Percentiles rank a stretch among this genome's conserved stretches.
These are phyloP conservation scores for Dynastes tityus DNA, from an alignment of 2,888 invertebrate species.

Conservation along the genomic window DNA sequence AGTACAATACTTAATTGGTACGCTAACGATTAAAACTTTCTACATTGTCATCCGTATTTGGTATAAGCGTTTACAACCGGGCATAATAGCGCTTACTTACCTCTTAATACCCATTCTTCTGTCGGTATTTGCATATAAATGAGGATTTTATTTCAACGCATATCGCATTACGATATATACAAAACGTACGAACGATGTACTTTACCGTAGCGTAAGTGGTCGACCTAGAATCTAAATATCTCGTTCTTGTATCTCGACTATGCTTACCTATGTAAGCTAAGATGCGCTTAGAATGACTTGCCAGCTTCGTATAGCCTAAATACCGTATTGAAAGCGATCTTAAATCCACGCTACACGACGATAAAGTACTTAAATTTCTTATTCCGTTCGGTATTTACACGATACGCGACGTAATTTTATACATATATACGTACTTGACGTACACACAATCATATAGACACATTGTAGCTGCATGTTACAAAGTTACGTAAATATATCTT, in stretches of 20 bases:
- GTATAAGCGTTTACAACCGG: neutral
- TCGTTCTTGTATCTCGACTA: slow-evolving; percentile 10
- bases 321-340: slow-evolving; percentile 38
- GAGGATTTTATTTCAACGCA: slow-evolving; percentile 44
- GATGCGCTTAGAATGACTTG: slow-evolving; percentile 28
- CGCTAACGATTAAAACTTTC: slow-evolving; percentile 38
- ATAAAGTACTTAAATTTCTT: slow-evolving; percentile 40
- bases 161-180: slow-evolving; percentile 37
- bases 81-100: slow-evolving; percentile 21
- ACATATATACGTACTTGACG: neutral
- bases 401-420: slow-evolving; percentile 39
- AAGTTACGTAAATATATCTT: slow-evolving; percentile 31
- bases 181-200: neutral
- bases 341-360: slow-evolving; percentile 21
- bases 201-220: neutral
- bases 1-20: slow-evolving; percentile 36
- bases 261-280: slow-evolving; percentile 14
- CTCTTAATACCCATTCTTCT: slow-evolving; percentile 43
- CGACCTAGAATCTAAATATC: slow-evolving; percentile 42
- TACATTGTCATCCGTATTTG: slow-evolving; percentile 39
- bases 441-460: neutral
- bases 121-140: slow-evolving; percentile 43
- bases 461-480: slow-evolving; percentile 7
- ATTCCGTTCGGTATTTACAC: slow-evolving; percentile 13
- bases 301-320: slow-evolving; percentile 18